Base-by-base conservation (phyloP, 2,888 invertebrate genomes). In the Aspidapion aeneum region DNA sequence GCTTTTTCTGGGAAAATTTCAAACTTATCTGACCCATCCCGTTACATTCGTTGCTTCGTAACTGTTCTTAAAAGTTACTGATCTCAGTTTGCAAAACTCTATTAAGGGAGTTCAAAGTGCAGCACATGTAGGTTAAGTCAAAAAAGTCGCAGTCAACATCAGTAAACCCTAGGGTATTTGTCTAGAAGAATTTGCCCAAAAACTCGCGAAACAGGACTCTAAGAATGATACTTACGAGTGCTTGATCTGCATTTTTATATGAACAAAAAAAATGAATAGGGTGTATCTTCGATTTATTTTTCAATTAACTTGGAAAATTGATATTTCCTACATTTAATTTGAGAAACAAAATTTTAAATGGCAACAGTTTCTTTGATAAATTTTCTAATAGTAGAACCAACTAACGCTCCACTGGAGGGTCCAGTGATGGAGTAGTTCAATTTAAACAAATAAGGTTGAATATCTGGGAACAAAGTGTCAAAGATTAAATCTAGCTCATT, bases 121-220 rank as follows among this genome's bases (percentile, higher is more conserved):
- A 95, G 79, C 96, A 92, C 21, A 96, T 98, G 82, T 98, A 98
- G 5, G 98, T 98, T 78, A 98, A 90, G 82, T 98, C 98, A 74
- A 99, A 92, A 78, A 55, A 96, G 81, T 98, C 95, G 83, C 98
- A 99, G 81, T 97, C 95, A 49, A 98, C 94, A 81, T 99, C 99
- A 71, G 93, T 91, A 77, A 96, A 94, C 69, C 98, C 97, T 61
- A 99, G 87, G 1, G 96, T 96, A 77, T 90, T 90, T 79, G 91
- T 93, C 82, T 96, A 98, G 63, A 91, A 89, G 82, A 97, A 98
- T 85, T 96, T 96, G 66, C 96, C 96, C 72, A 92, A 86, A 65
- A 93, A 90, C 66, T 96, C 88, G 80, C 95, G 94, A 79, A 96
- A 94, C 58, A 96, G 85, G 58, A 96, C 91, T 56, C 94, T 94